Conservation (phyloP, 92 coral and sea anemone genomes). For the Paramuricea clavata region DNA sequence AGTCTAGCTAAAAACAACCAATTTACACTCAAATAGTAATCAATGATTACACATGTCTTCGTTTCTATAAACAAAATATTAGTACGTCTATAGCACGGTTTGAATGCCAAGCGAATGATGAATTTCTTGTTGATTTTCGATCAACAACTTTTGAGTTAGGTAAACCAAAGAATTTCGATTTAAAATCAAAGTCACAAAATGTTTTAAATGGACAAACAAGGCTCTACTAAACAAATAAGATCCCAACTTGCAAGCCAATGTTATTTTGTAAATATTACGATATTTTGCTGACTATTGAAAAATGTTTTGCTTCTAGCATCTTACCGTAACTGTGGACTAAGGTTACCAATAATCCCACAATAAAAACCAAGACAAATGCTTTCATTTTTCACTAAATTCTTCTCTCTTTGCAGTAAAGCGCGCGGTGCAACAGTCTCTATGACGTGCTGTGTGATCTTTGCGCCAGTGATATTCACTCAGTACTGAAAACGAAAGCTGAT, state of each 20-base stretch:
- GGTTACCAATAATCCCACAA: not conserved
- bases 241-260: not conserved
- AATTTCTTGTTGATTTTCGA: not conserved
- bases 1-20: not conserved
- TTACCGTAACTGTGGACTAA: constrained; percentile 10
- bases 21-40: not conserved
- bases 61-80: constrained; percentile 25
- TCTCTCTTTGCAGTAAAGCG: not conserved
- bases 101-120: not conserved
- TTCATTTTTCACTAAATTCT: not conserved
- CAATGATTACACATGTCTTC: not conserved
- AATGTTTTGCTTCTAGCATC: not conserved
- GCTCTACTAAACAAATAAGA: not conserved
- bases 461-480: not conserved
- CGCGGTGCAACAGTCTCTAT: not conserved
- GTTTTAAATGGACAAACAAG: not conserved
- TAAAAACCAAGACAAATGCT: not conserved
- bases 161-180: not conserved
- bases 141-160: not conserved
- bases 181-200: not conserved
- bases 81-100: not conserved
- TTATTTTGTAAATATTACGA: not conserved
- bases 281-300: not conserved
- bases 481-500: constrained; percentile 40
- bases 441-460: not conserved